These are phyloP conservation scores for Caenorhabditis remanei DNA, from an alignment of 1,140 invertebrate genomes.

Conservation along the genomic window DNA sequence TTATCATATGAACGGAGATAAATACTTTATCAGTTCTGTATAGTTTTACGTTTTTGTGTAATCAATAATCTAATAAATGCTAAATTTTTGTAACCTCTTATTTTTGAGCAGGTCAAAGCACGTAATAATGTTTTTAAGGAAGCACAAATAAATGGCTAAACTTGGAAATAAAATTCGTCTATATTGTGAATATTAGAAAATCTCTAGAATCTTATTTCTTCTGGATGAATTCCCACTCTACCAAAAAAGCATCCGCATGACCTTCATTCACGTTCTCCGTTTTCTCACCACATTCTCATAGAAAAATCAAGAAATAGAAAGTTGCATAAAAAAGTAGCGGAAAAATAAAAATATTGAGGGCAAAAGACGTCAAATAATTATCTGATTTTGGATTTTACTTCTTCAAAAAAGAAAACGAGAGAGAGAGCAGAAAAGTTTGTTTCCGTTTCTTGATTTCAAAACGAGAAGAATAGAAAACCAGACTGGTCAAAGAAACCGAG, in stretches of 20 bases:
- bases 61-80: too few relatives aligned
- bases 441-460: constrained; percentile 41
- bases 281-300: neutral
- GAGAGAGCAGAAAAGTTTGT: neutral
- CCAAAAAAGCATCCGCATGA: constrained; percentile 20
- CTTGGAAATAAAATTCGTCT: neutral
- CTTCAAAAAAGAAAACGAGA: neutral
- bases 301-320: neutral
- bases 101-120: too few relatives aligned
- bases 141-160: neutral
- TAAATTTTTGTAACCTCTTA: too few relatives aligned
- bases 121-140: too few relatives aligned
- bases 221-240: constrained; percentile 13
- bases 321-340: neutral
- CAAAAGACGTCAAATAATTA: neutral
- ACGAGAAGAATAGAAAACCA: neutral
- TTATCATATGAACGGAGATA: neutral
- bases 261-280: constrained; percentile 5
- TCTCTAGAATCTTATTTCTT: constrained; percentile 12
- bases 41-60: neutral
- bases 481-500: constrained; percentile 36
- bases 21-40: neutral
- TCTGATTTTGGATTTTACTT: constrained; percentile 16
- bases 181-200: neutral
- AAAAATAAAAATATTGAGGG: neutral